Evolutionary conservation across 2,797 vertebrate species (phyloP).

Genomic region (Fistularia commersonii): DNA sequence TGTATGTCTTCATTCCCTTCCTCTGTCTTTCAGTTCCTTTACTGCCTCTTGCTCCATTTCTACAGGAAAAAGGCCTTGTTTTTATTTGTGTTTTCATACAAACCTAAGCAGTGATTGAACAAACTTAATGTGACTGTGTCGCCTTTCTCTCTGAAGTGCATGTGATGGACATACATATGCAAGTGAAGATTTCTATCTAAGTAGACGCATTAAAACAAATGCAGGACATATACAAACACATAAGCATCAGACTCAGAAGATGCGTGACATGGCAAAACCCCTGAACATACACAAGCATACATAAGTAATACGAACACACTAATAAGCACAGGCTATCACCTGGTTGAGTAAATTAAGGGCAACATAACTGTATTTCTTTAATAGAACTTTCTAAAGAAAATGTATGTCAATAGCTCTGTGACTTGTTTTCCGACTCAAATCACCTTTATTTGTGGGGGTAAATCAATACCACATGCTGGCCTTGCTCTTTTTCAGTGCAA

Average conservation of each 20-base stretch:
- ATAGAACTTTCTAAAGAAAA: slow-evolving; percentile 20
- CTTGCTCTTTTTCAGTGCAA: slow-evolving; percentile 62
- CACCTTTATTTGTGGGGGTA: slow-evolving; percentile 68
- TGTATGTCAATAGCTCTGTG: slow-evolving; percentile 33
- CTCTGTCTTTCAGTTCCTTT: neutral
- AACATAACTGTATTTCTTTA: slow-evolving; percentile 28
- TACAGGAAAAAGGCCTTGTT: slow-evolving; percentile 57
- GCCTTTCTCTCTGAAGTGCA: slow-evolving; percentile 29
- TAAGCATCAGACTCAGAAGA: neutral
- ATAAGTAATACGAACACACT: neutral
- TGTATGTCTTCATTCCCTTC: slow-evolving; percentile 1
- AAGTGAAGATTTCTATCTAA: slow-evolving; percentile 31
- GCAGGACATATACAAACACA: neutral
- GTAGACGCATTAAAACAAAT: slow-evolving; percentile 9
- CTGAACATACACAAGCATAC: too few species aligned
- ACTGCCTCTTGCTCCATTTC: slow-evolving; percentile 21
- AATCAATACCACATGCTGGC: slow-evolving; percentile 71
- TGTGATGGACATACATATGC: slow-evolving; percentile 13
- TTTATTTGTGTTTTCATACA: slow-evolving; percentile 63
- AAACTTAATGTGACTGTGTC: slow-evolving; percentile 54
- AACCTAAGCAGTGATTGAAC: slow-evolving; percentile 71
- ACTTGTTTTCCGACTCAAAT: slow-evolving; percentile 31
- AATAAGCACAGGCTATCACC: neutral
- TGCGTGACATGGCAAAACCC: too few species aligned
- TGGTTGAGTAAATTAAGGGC: slow-evolving; percentile 26